Evolutionary conservation across 1,140 invertebrate species (phyloP).

Genomic region (Mylabris phalerata): DNA sequence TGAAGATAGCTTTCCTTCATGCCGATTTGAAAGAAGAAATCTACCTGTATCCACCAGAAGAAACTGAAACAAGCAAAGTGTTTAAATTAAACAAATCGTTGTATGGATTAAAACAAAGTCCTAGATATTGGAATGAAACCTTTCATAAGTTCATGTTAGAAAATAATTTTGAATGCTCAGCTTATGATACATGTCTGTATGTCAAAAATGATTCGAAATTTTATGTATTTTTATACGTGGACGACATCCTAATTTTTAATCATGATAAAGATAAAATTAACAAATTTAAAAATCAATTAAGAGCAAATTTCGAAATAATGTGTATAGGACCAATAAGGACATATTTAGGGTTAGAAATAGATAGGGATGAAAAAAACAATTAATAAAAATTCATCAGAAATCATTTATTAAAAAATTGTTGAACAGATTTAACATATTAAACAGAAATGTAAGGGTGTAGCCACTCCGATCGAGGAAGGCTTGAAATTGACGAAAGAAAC

Average conservation of each 20-base stretch:
- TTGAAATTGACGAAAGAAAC: constrained; percentile 3
- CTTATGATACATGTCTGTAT: constrained; percentile 31
- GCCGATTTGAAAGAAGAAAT: no score
- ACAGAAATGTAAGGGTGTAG: constrained; percentile 16
- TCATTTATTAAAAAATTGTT: constrained; percentile 27
- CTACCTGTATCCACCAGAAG: no score
- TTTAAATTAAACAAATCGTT: constrained; percentile 39
- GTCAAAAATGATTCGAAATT: constrained; percentile 13
- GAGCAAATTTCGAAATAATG: constrained; percentile 26
- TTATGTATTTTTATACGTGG: constrained; percentile 30
- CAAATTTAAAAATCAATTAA: constrained; percentile 19
- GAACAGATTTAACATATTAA: no score
- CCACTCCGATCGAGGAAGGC: not conserved
- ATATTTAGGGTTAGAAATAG: constrained; percentile 25
- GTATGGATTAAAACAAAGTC: constrained; percentile 43
- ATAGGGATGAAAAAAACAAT: constrained; percentile 13
- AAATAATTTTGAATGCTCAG: constrained; percentile 1
- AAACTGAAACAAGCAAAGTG: not conserved
- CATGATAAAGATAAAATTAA: constrained; percentile 16
- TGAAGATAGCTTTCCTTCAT: no score
- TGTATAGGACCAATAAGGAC: constrained; percentile 21
- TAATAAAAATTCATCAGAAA: constrained; percentile 19
- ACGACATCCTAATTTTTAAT: constrained; percentile 31
- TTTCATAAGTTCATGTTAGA: constrained; percentile 9
- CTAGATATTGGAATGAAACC: constrained; percentile 36